These are phyloP conservation scores for Athrips mouffetella DNA, from an alignment of 2,888 invertebrate species.

Conservation along the genomic window DNA sequence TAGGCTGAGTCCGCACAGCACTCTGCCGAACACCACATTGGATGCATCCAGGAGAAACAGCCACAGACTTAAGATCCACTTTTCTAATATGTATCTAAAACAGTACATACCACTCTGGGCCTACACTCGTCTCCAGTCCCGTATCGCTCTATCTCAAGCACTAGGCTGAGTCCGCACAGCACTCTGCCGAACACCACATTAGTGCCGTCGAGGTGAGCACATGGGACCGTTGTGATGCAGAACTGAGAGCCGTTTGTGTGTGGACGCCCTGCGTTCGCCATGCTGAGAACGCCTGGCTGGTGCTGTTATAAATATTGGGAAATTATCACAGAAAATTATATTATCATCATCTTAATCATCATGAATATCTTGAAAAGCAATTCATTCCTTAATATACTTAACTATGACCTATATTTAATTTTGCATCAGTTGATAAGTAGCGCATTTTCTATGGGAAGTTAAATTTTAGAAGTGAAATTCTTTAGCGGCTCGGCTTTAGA, in stretches of 20 bases:
- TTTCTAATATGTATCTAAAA: too few species aligned
- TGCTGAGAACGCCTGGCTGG: conserved; percentile 82
- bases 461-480: too few species aligned
- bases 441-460: too few species aligned
- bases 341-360: too few species aligned
- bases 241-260: conserved; percentile 97
- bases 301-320: conserved; percentile 75
- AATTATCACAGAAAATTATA: too few species aligned
- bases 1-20: conserved; percentile 85
- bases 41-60: conserved; percentile 87
- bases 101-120: conserved; percentile 77
- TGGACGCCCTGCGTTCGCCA: conserved; percentile 87
- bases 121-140: conserved; percentile 73
- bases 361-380: too few species aligned
- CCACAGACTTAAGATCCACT: too few species aligned
- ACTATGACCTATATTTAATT: too few species aligned
- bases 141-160: conserved; percentile 83
- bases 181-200: conserved; percentile 92
- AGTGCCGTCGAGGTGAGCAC: conserved; percentile 86
- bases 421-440: too few species aligned
- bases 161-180: conserved; percentile 84
- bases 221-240: conserved; percentile 88
- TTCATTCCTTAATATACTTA: too few species aligned
- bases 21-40: conserved; percentile 92
- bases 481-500: too few species aligned